These are phyloP conservation scores for Tethea ocularis DNA, from an alignment of 2,888 invertebrate species.

Conservation along the genomic window DNA sequence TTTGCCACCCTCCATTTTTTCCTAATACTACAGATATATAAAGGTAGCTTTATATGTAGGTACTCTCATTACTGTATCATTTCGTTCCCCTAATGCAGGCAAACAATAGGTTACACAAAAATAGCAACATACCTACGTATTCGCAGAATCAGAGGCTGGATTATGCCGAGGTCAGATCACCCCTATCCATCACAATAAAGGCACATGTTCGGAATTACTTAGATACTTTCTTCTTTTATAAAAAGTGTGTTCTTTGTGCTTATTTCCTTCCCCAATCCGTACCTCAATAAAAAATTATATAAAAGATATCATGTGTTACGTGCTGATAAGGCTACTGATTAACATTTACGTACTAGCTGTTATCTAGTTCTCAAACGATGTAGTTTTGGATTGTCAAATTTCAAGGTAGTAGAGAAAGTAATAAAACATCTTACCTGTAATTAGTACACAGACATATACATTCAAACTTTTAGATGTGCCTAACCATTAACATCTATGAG, in stretches of 20 bases:
- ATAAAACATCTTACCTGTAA: too few species aligned
- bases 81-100: constrained; percentile 59
- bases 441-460: too few species aligned
- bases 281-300: neutral
- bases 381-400: neutral
- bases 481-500: constrained; percentile 24
- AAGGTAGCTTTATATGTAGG: constrained; percentile 44
- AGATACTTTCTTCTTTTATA: neutral
- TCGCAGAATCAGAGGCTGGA: constrained; percentile 20
- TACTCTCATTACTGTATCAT: constrained; percentile 67
- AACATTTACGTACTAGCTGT: neutral
- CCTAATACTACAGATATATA: constrained; percentile 39
- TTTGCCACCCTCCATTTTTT: constrained; percentile 62
- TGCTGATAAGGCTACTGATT: neutral
- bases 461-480: too few species aligned
- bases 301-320: neutral
- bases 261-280: neutral
- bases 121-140: constrained; percentile 26
- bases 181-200: constrained; percentile 6
- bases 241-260: neutral
- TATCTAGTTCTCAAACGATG: neutral
- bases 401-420: neutral
- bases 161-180: constrained; percentile 18
- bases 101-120: constrained; percentile 49
- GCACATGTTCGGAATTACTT: neutral